These are phyloP conservation scores for Momotus momota DNA, from an alignment of 2,797 vertebrate genomes.

Conservation along the genomic window DNA sequence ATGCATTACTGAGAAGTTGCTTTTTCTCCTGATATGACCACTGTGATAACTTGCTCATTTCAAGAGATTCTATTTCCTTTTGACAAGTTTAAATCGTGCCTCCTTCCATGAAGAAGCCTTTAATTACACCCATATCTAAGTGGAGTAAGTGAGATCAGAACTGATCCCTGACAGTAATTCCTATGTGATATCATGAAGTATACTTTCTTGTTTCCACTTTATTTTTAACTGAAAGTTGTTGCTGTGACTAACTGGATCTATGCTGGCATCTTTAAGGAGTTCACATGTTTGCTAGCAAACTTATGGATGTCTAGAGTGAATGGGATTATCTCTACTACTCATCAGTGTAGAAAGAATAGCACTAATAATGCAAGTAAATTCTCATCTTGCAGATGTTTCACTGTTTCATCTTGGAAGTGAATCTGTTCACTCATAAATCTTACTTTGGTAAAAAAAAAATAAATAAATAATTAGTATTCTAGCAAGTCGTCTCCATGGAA, in stretches of 20 bases:
- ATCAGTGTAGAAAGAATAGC: conserved; percentile 51
- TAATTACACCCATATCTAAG: neutral
- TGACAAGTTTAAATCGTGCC: neutral
- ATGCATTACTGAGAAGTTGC: neutral
- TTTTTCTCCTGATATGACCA: neutral
- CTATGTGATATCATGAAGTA: neutral
- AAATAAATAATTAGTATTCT: conserved; percentile 36
- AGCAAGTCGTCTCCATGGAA: neutral
- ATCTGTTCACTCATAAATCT: conserved; percentile 61
- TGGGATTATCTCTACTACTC: conserved; percentile 35
- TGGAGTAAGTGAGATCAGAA: neutral
- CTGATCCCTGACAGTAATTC: neutral
- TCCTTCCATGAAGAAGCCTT: neutral
- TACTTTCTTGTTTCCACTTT: neutral
- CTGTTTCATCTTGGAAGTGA: conserved; percentile 61
- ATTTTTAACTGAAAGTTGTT: neutral
- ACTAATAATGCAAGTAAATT: conserved; percentile 59
- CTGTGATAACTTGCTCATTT: neutral
- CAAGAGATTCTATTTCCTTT: neutral
- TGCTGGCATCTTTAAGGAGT: neutral
- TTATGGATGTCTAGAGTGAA: neutral
- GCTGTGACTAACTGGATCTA: neutral
- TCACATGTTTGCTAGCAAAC: neutral
- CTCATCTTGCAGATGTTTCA: conserved; percentile 59
- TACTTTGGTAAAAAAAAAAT: neutral